A percentile compares a stretch with the other conserved stretches of the same genome.
phyloP scores from a whole-genome alignment of 1,140 invertebrate species.

The Ceratoteleas bidentatus region DNA sequence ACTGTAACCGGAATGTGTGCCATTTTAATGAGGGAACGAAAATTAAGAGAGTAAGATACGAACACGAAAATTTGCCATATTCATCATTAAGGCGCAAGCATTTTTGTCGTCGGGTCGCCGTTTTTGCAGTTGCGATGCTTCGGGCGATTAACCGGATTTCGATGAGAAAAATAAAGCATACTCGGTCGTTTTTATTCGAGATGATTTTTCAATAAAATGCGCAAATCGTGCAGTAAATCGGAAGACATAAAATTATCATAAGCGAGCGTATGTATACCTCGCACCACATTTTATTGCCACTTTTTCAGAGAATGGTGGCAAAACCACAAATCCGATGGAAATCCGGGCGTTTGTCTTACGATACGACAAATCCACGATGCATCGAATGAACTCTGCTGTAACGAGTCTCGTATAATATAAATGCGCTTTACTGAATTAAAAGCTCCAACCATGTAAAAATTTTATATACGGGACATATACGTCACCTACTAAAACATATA shows the following conservation, averaged over 20 bases:
- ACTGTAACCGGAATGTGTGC: conserved; percentile 14
- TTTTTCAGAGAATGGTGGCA: background rate
- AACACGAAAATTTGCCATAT: conserved; percentile 3
- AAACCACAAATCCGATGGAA: background rate
- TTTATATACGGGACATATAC: too few relatives aligned
- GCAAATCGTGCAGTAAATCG: conserved; percentile 14
- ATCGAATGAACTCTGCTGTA: too few relatives aligned
- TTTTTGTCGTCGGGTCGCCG: background rate
- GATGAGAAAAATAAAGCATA: background rate
- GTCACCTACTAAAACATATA: too few relatives aligned
- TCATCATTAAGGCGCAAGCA: conserved; percentile 1
- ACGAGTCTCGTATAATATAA: too few relatives aligned
- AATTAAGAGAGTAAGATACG: conserved; percentile 6
- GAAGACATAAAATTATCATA: conserved; percentile 18
- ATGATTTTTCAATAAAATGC: conserved; percentile 18
- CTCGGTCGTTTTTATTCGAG: background rate
- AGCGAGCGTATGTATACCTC: conserved; percentile 8
- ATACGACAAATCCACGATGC: too few relatives aligned
- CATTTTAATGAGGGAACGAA: conserved; percentile 24
- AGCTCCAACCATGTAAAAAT: too few relatives aligned
- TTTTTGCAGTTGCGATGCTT: background rate
- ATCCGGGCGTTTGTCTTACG: background rate
- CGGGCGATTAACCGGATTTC: too few relatives aligned
- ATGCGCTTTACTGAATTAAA: too few relatives aligned
- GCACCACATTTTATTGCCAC: conserved; percentile 18